These are phyloP conservation scores for Troilus luridus DNA, from an alignment of 2,888 invertebrate genomes.

Conservation along the genomic window DNA sequence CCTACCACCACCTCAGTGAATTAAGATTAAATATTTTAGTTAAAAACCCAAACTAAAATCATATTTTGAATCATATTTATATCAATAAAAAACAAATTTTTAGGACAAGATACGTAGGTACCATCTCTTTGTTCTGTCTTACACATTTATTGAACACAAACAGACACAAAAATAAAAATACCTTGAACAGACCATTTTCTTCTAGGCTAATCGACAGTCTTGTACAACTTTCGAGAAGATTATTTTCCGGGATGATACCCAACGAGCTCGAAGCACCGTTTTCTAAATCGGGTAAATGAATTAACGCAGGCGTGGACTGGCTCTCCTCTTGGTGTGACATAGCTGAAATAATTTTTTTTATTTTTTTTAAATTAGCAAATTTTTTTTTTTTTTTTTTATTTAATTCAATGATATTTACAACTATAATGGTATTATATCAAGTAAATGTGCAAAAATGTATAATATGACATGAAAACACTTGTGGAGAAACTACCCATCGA, in stretches of 20 bases:
- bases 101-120: neutral
- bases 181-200: conserved; percentile 83
- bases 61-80: too few relatives aligned
- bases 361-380: neutral
- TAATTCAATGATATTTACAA: too few relatives aligned
- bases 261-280: conserved; percentile 73
- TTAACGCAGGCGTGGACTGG: conserved; percentile 88
- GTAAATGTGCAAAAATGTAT: too few relatives aligned
- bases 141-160: neutral
- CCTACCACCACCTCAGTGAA: neutral
- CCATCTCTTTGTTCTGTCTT: neutral
- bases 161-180: conserved; percentile 66
- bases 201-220: conserved; percentile 90
- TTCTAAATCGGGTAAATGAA: conserved; percentile 74
- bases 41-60: neutral
- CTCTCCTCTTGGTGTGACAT: conserved; percentile 90
- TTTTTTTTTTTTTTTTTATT: too few relatives aligned
- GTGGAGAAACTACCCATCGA: too few relatives aligned
- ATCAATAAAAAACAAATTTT: neutral
- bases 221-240: conserved; percentile 87
- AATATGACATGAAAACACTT: too few relatives aligned
- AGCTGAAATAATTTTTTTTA: conserved; percentile 68
- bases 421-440: too few relatives aligned
- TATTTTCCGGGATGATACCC: conserved; percentile 89
- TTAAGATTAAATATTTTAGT: neutral